Conservation (phyloP, 2,113 vertebrate genomes). For the Grus americana region DNA sequence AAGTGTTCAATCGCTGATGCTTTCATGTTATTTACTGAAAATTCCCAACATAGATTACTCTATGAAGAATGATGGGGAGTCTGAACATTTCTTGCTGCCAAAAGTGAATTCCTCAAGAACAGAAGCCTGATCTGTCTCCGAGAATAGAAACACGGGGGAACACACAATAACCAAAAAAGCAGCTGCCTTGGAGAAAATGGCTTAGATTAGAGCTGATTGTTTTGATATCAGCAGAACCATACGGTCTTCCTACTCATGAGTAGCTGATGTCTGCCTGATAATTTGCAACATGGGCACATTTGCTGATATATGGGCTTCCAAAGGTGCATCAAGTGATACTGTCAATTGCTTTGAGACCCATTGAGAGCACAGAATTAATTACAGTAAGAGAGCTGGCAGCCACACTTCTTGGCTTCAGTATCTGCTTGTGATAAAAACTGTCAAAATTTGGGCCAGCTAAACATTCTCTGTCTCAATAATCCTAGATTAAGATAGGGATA, state of each 20-base stretch:
- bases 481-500: background rate
- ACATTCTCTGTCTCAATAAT: background rate
- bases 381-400: constrained; percentile 13
- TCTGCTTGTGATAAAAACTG: background rate
- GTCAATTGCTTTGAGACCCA: background rate
- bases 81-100: constrained; percentile 25
- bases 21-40: constrained; percentile 34
- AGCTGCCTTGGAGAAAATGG: constrained; percentile 8
- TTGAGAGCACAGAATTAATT: background rate
- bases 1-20: background rate
- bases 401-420: background rate
- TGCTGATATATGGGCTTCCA: background rate
- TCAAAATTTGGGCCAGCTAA: background rate
- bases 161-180: constrained; percentile 37
- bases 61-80: background rate
- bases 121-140: background rate
- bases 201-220: background rate
- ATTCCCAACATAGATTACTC: background rate
- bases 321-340: background rate
- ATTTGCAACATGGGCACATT: background rate
- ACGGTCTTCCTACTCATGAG: background rate
- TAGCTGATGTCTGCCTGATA: constrained; percentile 3
- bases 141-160: constrained; percentile 48
- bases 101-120: constrained; percentile 38
- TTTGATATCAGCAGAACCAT: constrained; percentile 13